Evolutionary conservation across 2,797 vertebrate genomes (phyloP), one percentile per base, ranked within the genome.

Genomic region (Notolabrus celidotus): DNA sequence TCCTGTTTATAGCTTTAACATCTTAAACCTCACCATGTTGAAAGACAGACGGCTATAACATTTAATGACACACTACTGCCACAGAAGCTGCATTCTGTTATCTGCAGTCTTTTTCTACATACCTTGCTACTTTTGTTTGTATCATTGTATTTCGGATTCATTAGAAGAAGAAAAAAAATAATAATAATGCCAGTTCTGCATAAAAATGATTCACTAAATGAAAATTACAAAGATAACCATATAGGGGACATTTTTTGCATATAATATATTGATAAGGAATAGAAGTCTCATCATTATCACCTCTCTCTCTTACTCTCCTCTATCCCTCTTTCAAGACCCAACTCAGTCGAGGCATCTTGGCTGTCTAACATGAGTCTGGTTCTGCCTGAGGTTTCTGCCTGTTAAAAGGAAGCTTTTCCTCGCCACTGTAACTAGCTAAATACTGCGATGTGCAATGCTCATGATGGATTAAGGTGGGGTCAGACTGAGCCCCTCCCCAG

Each of bases 31-130:
- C 42, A 50, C 49, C 38, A 36, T 72, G 50, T 77, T 62, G 46
- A 20, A 67, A 61, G 61, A 71, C 41, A 61, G 27, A 52, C 38
- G 20, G 58, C 77, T 68, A 12, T 67, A 79, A 78, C 53, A 59
- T 81, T 75, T 74, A 77, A 80, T 80, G 78, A 77, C 38, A 62
- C 31, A 61, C 59, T 36, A 46, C 64, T 46, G 36, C 41, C 71
- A 54, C n/a, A 31, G 20, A 63, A 34, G 27, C 55, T 50, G 51
- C 43, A 39, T 69, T 63, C 38, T 55, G 39, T 61, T 38, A 2
- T 43, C 34, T 23, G 4, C 39, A 34, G 15, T 51, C 59, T 60
- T 29, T 57, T 58, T n/a, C n/a, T 12, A 31, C 27, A 33, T 62
- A 12, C 31, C 31, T 55, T 12, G 1, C 53, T 63, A 19, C 33